A percentile compares a stretch with the other conserved stretches of the same genome.
These are phyloP conservation scores for Ophraella communa DNA, from an alignment of 2,888 invertebrate genomes.

Conservation along the genomic window DNA sequence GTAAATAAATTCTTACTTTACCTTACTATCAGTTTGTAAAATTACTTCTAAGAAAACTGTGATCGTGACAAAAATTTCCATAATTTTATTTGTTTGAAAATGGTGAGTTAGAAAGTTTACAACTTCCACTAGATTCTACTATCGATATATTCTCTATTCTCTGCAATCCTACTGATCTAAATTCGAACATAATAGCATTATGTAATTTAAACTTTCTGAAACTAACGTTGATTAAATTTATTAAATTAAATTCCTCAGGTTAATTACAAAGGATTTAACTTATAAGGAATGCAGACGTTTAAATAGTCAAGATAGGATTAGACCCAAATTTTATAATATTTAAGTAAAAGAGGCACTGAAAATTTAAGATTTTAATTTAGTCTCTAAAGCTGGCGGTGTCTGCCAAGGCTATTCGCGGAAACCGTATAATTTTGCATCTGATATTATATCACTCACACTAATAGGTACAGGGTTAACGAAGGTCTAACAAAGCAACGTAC, in stretches of 20 bases:
- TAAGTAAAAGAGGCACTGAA: neutral
- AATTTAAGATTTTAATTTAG: neutral
- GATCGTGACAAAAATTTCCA: too few relatives aligned
- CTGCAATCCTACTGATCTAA: neutral
- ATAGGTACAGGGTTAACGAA: too few relatives aligned
- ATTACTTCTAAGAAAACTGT: too few relatives aligned
- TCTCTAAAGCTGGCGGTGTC: neutral
- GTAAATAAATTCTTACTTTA: too few relatives aligned
- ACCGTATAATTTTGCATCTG: neutral
- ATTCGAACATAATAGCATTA: neutral
- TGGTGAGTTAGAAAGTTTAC: too few relatives aligned
- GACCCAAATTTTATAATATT: neutral
- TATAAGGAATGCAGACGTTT: neutral
- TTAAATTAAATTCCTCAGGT: neutral
- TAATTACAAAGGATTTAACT: neutral
- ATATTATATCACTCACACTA: too few relatives aligned
- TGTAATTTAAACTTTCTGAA: neutral
- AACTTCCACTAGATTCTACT: neutral
- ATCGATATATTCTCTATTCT: neutral
- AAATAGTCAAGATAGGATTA: neutral
- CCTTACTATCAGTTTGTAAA: too few relatives aligned
- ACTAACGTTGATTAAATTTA: neutral
- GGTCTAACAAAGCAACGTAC: too few relatives aligned
- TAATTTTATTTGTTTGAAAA: too few relatives aligned
- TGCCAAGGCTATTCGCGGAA: neutral